Base-by-base conservation (phyloP, 2,113 vertebrate genomes). In the Trematocara macrostoma region DNA sequence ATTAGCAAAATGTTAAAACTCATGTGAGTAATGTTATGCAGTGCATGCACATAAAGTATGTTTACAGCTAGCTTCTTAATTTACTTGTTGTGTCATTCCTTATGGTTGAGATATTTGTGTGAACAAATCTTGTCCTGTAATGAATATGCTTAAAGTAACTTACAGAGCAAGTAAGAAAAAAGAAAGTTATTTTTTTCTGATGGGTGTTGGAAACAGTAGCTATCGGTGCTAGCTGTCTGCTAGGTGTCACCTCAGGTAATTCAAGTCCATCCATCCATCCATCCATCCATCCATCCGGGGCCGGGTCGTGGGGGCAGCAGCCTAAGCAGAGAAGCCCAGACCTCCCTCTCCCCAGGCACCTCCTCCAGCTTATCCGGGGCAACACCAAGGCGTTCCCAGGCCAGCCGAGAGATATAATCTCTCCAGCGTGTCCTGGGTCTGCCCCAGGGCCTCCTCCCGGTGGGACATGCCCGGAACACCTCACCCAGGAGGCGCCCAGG, bases 1-100 rank as follows among this genome's bases (percentile, higher is more conserved):
- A 89, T 84, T 83, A 85, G 74, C 35, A 79, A 79, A 15, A 38
- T 82, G 78, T 51, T 79, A 86, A 79, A 89, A 79, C 57, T 83
- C 83, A 64, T 16, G 9, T 2, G 74, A 79, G 18, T 23, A 52
- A 42, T 69, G 7, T 52, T 14, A 26, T 11, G 51, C 2, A 11
- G 23, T 61, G 15, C n/a, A 42, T 29, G 8, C 31, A n/a, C 4
- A n/a, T 69, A n/a, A 26, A 76, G 45, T 5, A 51, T 59, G 49
- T 45, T 14, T 61, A 53, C 2, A 31, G 14, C n/a, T 29, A 23
- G 20, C 20, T 84, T 23, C 26, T 56, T 35, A 64, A 71, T 83
- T 31, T 42, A 47, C 23, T 53, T 42, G 12, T 59, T 55, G 59
- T 49, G 23, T 80, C 59, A 84, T 78, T 18, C 20, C 11, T 82